Evolutionary conservation across 2,113 vertebrate species (phyloP).

Genomic region (Camelus bactrianus): DNA sequence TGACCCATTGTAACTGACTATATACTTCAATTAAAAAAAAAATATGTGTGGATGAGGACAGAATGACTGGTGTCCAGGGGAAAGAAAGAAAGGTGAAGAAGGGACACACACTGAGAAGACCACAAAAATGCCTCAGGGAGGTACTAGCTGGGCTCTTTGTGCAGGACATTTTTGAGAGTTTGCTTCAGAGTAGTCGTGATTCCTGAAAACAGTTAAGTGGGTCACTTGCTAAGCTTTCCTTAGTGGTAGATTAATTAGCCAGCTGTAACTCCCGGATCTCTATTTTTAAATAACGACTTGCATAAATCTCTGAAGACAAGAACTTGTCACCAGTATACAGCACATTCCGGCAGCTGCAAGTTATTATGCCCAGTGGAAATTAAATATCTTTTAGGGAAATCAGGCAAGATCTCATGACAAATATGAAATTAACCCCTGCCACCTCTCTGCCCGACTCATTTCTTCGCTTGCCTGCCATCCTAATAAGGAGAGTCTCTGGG

Average conservation of each 20-base stretch:
- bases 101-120: background rate
- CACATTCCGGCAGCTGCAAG: constrained; percentile 79
- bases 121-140: too few relatives aligned
- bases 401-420: constrained; percentile 77
- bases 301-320: constrained; percentile 85
- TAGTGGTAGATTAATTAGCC: constrained; percentile 86
- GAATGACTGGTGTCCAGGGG: background rate
- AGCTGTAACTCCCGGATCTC: constrained; percentile 86
- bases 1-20: too few relatives aligned
- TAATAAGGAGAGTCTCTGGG: constrained; percentile 78
- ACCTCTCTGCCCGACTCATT: constrained; percentile 73
- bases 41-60: background rate
- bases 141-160: background rate
- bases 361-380: constrained; percentile 85
- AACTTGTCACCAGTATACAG: constrained; percentile 81
- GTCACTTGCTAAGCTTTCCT: constrained; percentile 81
- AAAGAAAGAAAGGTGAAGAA: background rate
- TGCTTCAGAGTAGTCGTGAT: constrained; percentile 56
- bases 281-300: constrained; percentile 87
- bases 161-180: constrained; percentile 56
- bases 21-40: too few relatives aligned
- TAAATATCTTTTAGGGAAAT: constrained; percentile 83
- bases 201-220: constrained; percentile 82
- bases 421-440: constrained; percentile 84
- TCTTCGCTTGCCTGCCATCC: constrained; percentile 58